Conservation (phyloP, 2,113 vertebrate species). For the Notarius lentiginosus region DNA sequence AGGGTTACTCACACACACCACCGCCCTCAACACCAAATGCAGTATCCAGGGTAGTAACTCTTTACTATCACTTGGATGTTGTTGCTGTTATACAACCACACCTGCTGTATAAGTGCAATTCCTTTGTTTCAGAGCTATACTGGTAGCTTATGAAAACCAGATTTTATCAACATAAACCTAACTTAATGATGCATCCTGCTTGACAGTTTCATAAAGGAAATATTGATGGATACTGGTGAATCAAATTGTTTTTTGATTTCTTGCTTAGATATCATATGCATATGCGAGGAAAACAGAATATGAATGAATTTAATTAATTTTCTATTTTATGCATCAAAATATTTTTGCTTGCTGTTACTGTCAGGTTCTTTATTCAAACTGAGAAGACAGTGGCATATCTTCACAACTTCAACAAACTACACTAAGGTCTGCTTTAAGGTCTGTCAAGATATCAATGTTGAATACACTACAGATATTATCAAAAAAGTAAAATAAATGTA, state of each 20-base stretch:
- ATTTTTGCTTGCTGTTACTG: not conserved
- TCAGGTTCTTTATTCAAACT: not conserved
- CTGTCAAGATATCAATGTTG: not conserved
- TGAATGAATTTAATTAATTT: not conserved
- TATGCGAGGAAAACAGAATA: not conserved
- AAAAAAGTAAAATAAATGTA: not conserved
- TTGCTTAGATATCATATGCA: not conserved
- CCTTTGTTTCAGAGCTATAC: not conserved
- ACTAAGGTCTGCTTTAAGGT: not conserved
- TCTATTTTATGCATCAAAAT: not conserved
- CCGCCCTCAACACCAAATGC: not conserved
- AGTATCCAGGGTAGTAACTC: not conserved
- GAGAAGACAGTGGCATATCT: not conserved
- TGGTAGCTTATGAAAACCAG: not conserved
- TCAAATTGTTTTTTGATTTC: slow-evolving; percentile 29
- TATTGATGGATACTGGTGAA: slow-evolving; percentile 34
- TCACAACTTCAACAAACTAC: not conserved
- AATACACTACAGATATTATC: not conserved
- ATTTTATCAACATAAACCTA: slow-evolving; percentile 12
- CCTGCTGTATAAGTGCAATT: not conserved
- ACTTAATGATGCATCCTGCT: not conserved
- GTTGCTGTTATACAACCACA: not conserved
- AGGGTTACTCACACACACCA: not conserved
- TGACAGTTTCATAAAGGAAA: slow-evolving; percentile 34
- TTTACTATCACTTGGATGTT: not conserved